Evolutionary conservation across 2,113 vertebrate species (phyloP).

Genomic region (Dolichallabes microphthalmus): DNA sequence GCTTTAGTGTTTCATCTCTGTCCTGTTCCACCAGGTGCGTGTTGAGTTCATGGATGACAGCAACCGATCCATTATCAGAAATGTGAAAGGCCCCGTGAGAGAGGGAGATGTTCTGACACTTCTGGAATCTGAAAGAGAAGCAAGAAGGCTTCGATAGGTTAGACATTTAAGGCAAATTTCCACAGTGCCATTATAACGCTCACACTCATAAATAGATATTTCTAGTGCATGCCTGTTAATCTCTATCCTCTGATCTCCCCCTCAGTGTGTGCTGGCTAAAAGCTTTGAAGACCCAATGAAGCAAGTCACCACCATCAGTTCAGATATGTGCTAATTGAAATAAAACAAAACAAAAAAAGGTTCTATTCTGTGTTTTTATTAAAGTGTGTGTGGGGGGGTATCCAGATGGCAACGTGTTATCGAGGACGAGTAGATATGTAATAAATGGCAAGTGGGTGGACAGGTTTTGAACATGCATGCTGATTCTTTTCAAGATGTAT

Average conservation of each 20-base stretch:
- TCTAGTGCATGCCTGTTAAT: neutral
- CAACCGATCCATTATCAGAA: conserved; percentile 96
- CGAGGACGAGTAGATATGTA: too few relatives aligned
- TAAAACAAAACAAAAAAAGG: neutral
- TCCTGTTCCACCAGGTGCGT: conserved; percentile 75
- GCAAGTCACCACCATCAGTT: neutral
- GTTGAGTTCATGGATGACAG: conserved; percentile 99
- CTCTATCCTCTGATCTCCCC: neutral
- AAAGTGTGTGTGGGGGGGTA: neutral
- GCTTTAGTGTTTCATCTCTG: neutral
- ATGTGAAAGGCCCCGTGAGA: conserved; percentile 94
- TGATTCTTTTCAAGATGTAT: too few relatives aligned
- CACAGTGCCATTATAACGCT: accelerated
- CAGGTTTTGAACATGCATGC: too few relatives aligned
- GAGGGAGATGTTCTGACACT: conserved; percentile 97
- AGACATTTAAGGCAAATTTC: neutral
- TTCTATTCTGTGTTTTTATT: neutral
- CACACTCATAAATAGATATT: neutral
- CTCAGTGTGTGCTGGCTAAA: neutral
- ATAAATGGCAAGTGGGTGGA: too few relatives aligned
- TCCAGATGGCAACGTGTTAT: neutral
- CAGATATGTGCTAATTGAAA: neutral
- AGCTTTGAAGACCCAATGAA: neutral
- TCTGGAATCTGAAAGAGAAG: conserved; percentile 93
- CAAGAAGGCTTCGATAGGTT: conserved; percentile 83